These are phyloP conservation scores for Melinaea marsaeus DNA, from an alignment of 2,888 invertebrate species.

Conservation along the genomic window DNA sequence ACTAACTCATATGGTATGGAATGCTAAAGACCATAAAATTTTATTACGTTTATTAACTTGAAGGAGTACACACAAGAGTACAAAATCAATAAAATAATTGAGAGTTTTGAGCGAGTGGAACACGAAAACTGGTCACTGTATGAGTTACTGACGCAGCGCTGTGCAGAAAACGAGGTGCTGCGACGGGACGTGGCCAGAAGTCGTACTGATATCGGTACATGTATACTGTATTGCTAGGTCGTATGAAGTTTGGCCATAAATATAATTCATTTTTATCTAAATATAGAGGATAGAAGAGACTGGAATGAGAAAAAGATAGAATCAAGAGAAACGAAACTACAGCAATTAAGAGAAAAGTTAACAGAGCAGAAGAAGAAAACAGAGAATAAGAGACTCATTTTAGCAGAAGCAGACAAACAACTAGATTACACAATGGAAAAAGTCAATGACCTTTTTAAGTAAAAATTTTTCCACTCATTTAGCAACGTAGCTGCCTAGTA, in stretches of 20 bases:
- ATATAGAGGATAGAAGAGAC: slow-evolving; percentile 57
- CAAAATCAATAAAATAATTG: slow-evolving; percentile 75
- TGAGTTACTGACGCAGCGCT: slow-evolving; percentile 81
- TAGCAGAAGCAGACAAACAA: slow-evolving; percentile 36
- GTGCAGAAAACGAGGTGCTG: slow-evolving; percentile 57
- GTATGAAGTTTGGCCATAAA: no score
- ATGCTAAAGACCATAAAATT: no score
- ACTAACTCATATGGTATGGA: no score
- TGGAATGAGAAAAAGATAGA: slow-evolving; percentile 49
- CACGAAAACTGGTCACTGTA: slow-evolving; percentile 87
- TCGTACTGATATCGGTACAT: slow-evolving; percentile 44
- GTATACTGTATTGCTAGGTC: not conserved
- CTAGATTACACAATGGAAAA: slow-evolving; percentile 45
- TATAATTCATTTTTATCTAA: no score
- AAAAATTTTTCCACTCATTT: slow-evolving; percentile 22
- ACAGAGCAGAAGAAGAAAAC: slow-evolving; percentile 41
- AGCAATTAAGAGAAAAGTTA: slow-evolving; percentile 37
- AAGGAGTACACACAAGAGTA: slow-evolving; percentile 73
- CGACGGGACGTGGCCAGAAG: slow-evolving; percentile 37
- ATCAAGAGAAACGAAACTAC: slow-evolving; percentile 37
- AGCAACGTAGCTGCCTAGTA: no score
- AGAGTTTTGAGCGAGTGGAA: slow-evolving; percentile 81
- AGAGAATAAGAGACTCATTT: slow-evolving; percentile 37
- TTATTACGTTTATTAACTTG: no score
- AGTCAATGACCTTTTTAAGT: slow-evolving; percentile 59